Base-by-base conservation (phyloP, 2,113 vertebrate species). In the Cephalopholis sonnerati region DNA sequence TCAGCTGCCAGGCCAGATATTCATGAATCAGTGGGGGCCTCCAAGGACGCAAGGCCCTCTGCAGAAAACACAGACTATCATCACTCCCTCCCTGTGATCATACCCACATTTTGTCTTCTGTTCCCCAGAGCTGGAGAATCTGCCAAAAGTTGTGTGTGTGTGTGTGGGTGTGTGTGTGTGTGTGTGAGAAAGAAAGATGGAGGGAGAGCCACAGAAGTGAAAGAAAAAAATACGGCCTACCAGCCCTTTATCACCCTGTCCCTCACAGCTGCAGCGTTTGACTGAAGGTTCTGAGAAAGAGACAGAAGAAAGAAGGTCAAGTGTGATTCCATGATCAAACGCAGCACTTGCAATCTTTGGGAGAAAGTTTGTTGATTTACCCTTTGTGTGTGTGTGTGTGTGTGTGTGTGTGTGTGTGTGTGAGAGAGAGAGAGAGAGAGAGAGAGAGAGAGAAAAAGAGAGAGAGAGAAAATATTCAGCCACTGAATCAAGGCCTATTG, bases 11-110 rank as follows among this genome's bases (percentile, higher is more conserved):
- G 72, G 70, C 67, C 84, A 66, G 63, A 87, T 71, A 86, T 90
- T 83, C 81, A 86, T 89, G 92, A 90, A 67, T 78, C 86, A 79
- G 65, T 63, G 29, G 78, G 79, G 83, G 61, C 75, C 85, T 81
- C 80, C 92, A 90, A 92, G 88, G 90, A 76, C 78, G 20, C 25
- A 0, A 32, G 75, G 77, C 71, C 82, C 90, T 82, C 62, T 68
- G 51, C 69, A 78, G 77, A 77, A 87, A 79, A 74, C 70, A 55
- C 66, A 80, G 78, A 46, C 82, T 67, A 77, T 87, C 85, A 83
- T 86, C 75, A 46, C 77, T 77, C 81, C 55, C 80, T 53, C 64
- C n/a, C 77, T 81, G 61, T 68, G 76, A 81, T 89, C 66, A 69
- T 69, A 78, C 64, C 67, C 79, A 77, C 25, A 61, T 81, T 88